Conservation (phyloP, 2,888 invertebrate species). For the Phania funesta region DNA sequence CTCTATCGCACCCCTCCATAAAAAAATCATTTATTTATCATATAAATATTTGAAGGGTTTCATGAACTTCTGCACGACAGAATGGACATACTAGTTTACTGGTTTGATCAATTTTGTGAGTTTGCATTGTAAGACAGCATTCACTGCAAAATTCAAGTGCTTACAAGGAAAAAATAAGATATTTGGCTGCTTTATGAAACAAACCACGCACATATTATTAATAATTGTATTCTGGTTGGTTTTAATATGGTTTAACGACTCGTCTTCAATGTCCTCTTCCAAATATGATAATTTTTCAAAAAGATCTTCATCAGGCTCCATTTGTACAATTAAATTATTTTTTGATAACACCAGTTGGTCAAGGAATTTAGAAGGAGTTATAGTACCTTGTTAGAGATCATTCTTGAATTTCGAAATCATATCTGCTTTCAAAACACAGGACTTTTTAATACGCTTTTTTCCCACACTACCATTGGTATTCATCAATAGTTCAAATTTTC, state of each 20-base stretch:
- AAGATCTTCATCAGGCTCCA: background rate
- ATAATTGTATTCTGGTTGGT: conserved; percentile 25
- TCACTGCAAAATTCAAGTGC: conserved; percentile 2
- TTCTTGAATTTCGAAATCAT: conserved; percentile 10
- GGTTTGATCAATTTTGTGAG: conserved; percentile 52
- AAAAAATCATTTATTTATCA: conserved; percentile 48
- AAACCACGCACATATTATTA: conserved; percentile 35
- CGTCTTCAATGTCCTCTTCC: too few relatives aligned
- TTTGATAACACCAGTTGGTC: background rate
- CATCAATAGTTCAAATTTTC: conserved; percentile 33
- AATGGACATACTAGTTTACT: conserved; percentile 40
- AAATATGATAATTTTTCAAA: background rate
- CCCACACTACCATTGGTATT: conserved; percentile 46
- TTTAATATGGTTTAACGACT: conserved; percentile 45
- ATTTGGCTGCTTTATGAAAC: conserved; percentile 46
- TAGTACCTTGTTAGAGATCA: background rate
- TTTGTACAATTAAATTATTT: background rate
- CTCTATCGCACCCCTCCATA: conserved; percentile 30
- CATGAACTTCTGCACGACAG: conserved; percentile 47
- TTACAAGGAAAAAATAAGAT: conserved; percentile 10
- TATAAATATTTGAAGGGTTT: conserved; percentile 4
- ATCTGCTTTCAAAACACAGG: conserved; percentile 41
- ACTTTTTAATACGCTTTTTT: conserved; percentile 45
- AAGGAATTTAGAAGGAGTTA: background rate
- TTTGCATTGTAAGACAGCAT: conserved; percentile 31